Base-by-base conservation (phyloP, 2,113 vertebrate species). In the Gambusia holbrooki region DNA sequence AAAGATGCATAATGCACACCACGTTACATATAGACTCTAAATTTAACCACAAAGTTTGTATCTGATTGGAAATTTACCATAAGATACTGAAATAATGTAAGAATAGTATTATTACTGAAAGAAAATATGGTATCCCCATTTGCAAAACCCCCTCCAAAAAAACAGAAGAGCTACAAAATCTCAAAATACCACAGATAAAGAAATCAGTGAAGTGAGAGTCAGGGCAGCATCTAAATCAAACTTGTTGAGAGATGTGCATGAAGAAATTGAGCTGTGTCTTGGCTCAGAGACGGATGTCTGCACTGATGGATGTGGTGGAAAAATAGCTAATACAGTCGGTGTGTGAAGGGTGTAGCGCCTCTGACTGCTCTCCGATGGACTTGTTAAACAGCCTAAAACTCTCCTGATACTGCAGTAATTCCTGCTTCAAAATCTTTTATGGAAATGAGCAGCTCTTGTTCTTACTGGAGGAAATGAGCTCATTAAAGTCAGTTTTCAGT, bases 291-390 rank as follows among this genome's bases (percentile, higher is more conserved):
- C 74, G 11, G 69, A 82, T 67, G 37, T 84, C 51, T 61, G 14
- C 29, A 7, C 66, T 88, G 87, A 91, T 87, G 74, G 76, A 91
- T 87, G 68, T 79, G 72, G 83, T 89, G 88, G 74, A 35, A 84
- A 79, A 72, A 51, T 58, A 25, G 30, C 73, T 70, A 65, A 82
- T 28, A 66, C 62, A 48, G 37, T 66, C 2, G 29, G 62, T 58
- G 69, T 83, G 62, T 78, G 30, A 69, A 70, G 79, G 77, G 77
- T 77, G 72, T 75, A 85, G 42, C 4, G 9, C 51, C 51, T 62
- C 65, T 22, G 17, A 27, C 65, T 73, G 67, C 65, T 72, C 61
- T 80, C 75, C 69, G 84, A 68, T 79, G 33, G 76, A 71, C 79
- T 62, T 51, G 65, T 66, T 64, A 51, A 25, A 2, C 13, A 5